Conservation (phyloP, 2,888 invertebrate species). For the Apoda limacodes region DNA sequence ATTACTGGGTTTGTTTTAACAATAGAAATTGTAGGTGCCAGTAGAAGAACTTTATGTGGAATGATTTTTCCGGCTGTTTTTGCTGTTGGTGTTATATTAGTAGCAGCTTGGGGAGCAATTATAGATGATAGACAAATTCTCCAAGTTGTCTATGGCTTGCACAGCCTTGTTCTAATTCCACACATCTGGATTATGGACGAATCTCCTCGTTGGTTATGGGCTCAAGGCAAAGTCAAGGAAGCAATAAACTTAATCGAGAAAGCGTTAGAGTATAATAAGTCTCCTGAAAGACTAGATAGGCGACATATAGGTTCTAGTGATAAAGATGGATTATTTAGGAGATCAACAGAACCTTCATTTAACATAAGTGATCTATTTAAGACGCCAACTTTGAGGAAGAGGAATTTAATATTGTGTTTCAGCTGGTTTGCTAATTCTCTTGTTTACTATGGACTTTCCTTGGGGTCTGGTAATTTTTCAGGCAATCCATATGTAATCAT, state of each 20-base stretch:
- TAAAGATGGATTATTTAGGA: conserved; percentile 59
- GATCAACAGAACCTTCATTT: conserved; percentile 60
- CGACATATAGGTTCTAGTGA: conserved; percentile 74
- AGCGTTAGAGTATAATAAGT: conserved; percentile 78
- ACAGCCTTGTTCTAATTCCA: conserved; percentile 76
- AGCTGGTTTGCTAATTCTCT: conserved; percentile 91
- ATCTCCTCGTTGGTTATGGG: conserved; percentile 90
- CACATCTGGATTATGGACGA: conserved; percentile 91
- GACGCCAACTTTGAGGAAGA: conserved; percentile 81
- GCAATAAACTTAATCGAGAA: conserved; percentile 80
- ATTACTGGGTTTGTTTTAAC: conserved; percentile 77
- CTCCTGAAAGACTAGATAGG: conserved; percentile 71
- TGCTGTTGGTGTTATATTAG: conserved; percentile 83
- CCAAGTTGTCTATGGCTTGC: conserved; percentile 82
- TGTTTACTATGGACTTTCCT: conserved; percentile 86
- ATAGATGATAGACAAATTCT: conserved; percentile 79
- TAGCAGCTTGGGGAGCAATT: conserved; percentile 84
- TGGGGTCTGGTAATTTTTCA: conserved; percentile 81
- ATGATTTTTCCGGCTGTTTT: conserved; percentile 84
- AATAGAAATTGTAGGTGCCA: conserved; percentile 87
- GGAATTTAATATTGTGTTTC: conserved; percentile 83
- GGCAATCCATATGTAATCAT: conserved; percentile 86
- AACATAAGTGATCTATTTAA: conserved; percentile 81
- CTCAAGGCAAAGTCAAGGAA: conserved; percentile 80
- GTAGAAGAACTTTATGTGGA: conserved; percentile 83